phyloP scores from a whole-genome alignment of 2,113 vertebrate species.

The Illadopsis cleaveri region DNA sequence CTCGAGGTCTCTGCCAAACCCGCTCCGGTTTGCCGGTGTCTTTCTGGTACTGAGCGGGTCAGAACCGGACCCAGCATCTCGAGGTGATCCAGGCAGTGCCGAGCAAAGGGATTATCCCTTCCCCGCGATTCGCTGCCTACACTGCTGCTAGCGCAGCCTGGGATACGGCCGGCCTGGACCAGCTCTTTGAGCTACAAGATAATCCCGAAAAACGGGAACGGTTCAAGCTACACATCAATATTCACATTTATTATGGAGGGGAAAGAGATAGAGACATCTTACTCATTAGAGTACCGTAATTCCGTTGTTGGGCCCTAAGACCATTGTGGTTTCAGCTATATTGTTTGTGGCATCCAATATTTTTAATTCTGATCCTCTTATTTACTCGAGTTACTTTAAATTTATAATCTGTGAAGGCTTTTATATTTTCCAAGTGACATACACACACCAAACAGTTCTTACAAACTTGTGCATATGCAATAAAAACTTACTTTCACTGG shows the following conservation, averaged over 20 bases:
- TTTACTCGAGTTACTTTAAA: background rate
- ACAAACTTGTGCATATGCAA: background rate
- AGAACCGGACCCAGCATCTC: fast-evolving
- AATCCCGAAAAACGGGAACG: fast-evolving
- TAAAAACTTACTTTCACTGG: background rate
- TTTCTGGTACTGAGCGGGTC: fast-evolving
- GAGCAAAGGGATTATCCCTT: background rate
- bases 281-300: background rate
- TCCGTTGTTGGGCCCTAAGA: fast-evolving
- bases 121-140: fast-evolving
- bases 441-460: background rate
- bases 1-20: fast-evolving
- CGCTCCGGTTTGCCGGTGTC: fast-evolving
- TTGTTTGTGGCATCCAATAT: background rate
- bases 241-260: no score
- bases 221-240: fast-evolving
- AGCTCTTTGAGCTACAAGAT: fast-evolving
- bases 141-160: fast-evolving
- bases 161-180: fast-evolving
- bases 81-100: fast-evolving
- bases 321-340: background rate
- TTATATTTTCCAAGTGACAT: background rate
- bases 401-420: background rate
- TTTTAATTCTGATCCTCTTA: background rate
- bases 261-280: background rate